Evolutionary conservation across 2,113 vertebrate species (phyloP).

Genomic region (Periophthalmus modestus): DNA sequence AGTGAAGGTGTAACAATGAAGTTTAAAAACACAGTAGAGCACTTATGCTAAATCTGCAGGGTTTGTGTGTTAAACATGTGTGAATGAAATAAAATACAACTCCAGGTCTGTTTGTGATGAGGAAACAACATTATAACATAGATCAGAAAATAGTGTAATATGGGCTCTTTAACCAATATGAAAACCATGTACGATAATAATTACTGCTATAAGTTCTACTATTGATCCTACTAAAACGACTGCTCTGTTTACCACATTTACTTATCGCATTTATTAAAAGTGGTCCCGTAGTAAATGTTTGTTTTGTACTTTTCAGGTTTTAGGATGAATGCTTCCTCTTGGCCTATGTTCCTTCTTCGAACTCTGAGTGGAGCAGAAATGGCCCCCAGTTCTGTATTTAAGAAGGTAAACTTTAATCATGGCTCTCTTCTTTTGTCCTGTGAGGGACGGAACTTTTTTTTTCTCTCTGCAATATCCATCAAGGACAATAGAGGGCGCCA

Average conservation of each 20-base stretch:
- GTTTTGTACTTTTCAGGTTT: slow-evolving; percentile 78
- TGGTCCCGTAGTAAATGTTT: not conserved
- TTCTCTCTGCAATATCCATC: not conserved
- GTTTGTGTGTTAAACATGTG: too few species aligned
- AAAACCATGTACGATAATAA: too few species aligned
- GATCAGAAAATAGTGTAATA: too few species aligned
- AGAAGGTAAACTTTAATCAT: slow-evolving; percentile 80
- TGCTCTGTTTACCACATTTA: not conserved
- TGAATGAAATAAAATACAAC: too few species aligned
- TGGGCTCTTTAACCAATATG: too few species aligned
- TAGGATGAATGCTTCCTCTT: slow-evolving; percentile 95
- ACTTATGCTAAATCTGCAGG: too few species aligned
- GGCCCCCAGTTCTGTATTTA: slow-evolving; percentile 88
- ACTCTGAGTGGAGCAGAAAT: slow-evolving; percentile 93
- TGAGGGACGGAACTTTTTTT: not conserved
- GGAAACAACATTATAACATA: too few species aligned
- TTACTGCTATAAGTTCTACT: not conserved
- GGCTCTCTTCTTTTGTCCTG: not conserved
- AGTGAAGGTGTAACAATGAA: too few species aligned
- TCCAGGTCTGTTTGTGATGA: too few species aligned
- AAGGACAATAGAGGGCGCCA: slow-evolving; percentile 22
- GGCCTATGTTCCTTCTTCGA: slow-evolving; percentile 96
- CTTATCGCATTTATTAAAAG: not conserved
- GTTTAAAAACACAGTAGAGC: too few species aligned
- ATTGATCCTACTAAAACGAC: not conserved